These are phyloP conservation scores for Podocnemis expansa DNA, from an alignment of 2,113 vertebrate genomes.

Conservation along the genomic window DNA sequence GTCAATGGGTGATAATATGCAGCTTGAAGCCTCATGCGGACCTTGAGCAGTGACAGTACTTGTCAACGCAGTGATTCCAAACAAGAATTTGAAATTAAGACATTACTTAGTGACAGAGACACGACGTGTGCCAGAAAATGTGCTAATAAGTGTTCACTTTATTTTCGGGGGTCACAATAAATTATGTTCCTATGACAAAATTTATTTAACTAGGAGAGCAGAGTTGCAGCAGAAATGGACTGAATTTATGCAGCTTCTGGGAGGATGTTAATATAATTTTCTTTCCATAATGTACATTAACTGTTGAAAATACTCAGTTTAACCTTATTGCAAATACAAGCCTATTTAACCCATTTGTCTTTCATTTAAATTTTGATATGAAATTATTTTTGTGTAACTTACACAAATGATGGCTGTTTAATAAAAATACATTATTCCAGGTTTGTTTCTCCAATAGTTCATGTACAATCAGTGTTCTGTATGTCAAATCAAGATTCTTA, in stretches of 20 bases:
- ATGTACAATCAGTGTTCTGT: background rate
- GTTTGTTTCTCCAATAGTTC: background rate
- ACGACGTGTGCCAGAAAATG: constrained; percentile 75
- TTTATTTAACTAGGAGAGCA: constrained; percentile 73
- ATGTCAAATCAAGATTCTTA: background rate
- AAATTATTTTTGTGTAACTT: background rate
- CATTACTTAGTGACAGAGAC: constrained; percentile 83
- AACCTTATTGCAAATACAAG: background rate
- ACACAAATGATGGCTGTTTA: background rate
- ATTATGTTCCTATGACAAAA: constrained; percentile 70
- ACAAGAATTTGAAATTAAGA: constrained; percentile 84
- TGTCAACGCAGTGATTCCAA: constrained; percentile 82
- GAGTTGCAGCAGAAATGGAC: constrained; percentile 11
- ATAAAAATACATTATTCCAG: background rate
- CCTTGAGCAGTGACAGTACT: constrained; percentile 80
- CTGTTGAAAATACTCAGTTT: background rate
- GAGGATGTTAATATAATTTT: background rate
- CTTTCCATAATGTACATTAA: background rate
- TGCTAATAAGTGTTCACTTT: constrained; percentile 74
- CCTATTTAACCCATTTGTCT: background rate
- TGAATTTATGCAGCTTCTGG: background rate
- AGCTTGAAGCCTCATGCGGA: constrained; percentile 78
- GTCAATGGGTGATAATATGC: constrained; percentile 87
- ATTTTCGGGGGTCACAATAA: constrained; percentile 59
- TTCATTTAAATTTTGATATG: background rate